Evolutionary conservation across 2,888 invertebrate genomes (phyloP).

Genomic region (Psylliodes chrysocephalus): DNA sequence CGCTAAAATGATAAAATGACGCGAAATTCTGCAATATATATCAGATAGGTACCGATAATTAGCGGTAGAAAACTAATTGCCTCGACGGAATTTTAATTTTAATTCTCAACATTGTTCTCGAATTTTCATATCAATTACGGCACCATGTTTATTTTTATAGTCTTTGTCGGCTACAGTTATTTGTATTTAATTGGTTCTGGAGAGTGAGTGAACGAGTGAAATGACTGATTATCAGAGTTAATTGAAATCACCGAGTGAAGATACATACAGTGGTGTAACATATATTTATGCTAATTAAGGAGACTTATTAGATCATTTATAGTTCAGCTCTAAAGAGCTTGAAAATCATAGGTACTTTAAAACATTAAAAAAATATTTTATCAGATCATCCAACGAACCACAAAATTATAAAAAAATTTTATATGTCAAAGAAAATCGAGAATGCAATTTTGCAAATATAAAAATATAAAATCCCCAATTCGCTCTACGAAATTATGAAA

Average conservation of each 20-base stretch:
- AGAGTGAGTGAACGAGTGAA: constrained; percentile 21
- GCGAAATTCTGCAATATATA: constrained; percentile 17
- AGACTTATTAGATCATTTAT: too few species aligned
- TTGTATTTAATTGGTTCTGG: constrained; percentile 18
- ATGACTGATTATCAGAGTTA: constrained; percentile 27
- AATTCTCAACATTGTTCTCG: constrained; percentile 19
- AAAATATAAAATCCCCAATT: too few species aligned
- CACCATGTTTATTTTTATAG: constrained; percentile 22
- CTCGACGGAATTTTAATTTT: constrained; percentile 28
- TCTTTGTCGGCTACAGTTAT: constrained; percentile 22
- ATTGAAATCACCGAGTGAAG: constrained; percentile 18
- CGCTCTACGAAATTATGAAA: too few species aligned
- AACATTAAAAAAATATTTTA: too few species aligned
- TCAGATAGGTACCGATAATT: constrained; percentile 16
- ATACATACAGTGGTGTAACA: constrained; percentile 1
- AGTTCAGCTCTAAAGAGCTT: too few species aligned
- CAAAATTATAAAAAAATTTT: too few species aligned
- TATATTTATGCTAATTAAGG: neutral
- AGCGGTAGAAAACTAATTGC: constrained; percentile 22
- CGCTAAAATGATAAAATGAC: constrained; percentile 21
- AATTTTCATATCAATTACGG: constrained; percentile 27
- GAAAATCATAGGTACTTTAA: too few species aligned
- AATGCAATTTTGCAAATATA: too few species aligned
- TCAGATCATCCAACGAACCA: too few species aligned
- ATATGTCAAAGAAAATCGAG: too few species aligned